Evolutionary conservation across 2,888 invertebrate species (phyloP).

Genomic region (Lasioglossum morio): DNA sequence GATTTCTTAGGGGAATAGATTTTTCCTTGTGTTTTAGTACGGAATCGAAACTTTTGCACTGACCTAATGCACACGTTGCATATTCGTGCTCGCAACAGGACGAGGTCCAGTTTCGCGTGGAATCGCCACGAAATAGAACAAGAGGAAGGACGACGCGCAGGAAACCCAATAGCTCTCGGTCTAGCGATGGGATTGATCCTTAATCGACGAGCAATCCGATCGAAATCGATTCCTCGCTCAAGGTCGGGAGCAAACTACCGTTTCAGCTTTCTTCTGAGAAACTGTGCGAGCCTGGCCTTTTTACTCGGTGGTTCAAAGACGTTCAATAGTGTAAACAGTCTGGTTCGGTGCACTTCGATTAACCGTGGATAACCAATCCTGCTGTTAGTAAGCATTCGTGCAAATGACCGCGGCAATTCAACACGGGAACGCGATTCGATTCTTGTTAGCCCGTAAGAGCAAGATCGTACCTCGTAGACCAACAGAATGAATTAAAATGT

Average conservation of each 20-base stretch:
- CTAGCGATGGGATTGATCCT: conserved; percentile 19
- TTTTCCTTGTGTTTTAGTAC: too few relatives aligned
- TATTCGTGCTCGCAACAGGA: neutral
- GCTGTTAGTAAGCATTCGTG: neutral
- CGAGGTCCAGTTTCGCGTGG: conserved; percentile 26
- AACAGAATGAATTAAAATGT: neutral
- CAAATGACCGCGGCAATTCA: neutral
- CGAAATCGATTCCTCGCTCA: conserved; percentile 6
- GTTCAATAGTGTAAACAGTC: neutral
- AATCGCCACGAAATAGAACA: conserved; percentile 36
- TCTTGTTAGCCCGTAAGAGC: neutral
- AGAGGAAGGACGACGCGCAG: conserved; percentile 33
- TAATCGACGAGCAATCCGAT: conserved; percentile 10
- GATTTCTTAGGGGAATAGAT: too few relatives aligned
- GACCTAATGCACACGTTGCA: too few relatives aligned
- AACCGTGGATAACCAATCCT: neutral
- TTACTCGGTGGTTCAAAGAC: neutral
- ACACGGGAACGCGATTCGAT: neutral
- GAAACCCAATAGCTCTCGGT: conserved; percentile 54
- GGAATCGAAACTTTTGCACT: too few relatives aligned
- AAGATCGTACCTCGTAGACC: neutral
- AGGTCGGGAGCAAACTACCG: neutral
- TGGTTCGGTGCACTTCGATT: neutral
- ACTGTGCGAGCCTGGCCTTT: neutral
- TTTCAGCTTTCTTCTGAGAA: neutral